These are phyloP conservation scores for Andricus quercusramuli DNA, from an alignment of 2,888 invertebrate species.

Conservation along the genomic window DNA sequence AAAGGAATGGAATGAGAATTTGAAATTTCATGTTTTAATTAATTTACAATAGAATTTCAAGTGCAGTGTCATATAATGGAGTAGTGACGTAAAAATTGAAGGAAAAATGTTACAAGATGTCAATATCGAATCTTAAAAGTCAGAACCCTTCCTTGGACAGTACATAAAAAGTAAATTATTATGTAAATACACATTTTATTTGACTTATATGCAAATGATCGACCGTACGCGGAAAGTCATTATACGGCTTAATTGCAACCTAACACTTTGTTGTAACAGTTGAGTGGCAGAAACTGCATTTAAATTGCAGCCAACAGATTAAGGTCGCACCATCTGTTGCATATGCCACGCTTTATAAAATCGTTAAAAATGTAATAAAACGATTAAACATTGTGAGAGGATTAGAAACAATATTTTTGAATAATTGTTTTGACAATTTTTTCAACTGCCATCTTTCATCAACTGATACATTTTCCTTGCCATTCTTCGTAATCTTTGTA, in stretches of 20 bases:
- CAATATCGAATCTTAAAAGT: neutral
- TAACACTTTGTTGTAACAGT: slow-evolving; percentile 39
- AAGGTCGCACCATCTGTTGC: slow-evolving; percentile 38
- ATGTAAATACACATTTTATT: slow-evolving; percentile 21
- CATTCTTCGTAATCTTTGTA: neutral
- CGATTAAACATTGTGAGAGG: neutral
- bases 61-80: too few relatives aligned
- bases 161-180: slow-evolving; percentile 5
- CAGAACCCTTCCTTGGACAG: neutral
- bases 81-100: too few relatives aligned
- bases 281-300: slow-evolving; percentile 41
- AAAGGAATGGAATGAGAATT: too few relatives aligned
- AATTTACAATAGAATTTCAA: too few relatives aligned
- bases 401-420: neutral
- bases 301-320: slow-evolving; percentile 37
- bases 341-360: slow-evolving; percentile 24
- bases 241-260: slow-evolving; percentile 38
- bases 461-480: neutral
- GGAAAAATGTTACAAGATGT: neutral
- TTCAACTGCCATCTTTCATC: neutral
- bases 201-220: slow-evolving; percentile 31
- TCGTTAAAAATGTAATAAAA: slow-evolving; percentile 29
- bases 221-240: slow-evolving; percentile 15
- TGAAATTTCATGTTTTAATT: too few relatives aligned
- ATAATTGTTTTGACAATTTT: neutral